phyloP scores from a whole-genome alignment of 1,140 invertebrate genomes.

The Phocides pigmalion region DNA sequence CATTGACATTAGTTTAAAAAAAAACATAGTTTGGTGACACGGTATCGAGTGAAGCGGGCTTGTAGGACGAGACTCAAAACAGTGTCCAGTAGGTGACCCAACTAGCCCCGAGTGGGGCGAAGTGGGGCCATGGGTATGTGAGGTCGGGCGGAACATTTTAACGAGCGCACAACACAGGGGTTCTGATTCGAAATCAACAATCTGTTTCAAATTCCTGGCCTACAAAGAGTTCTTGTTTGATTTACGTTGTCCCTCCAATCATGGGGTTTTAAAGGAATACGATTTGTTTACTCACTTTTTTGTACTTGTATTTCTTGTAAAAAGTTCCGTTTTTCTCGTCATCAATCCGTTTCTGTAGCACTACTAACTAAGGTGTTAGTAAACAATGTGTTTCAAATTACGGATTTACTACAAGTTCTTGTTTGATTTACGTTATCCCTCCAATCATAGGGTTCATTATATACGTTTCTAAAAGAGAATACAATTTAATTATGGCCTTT shows the following conservation, averaged over 20 bases:
- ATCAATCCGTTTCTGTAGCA: no score
- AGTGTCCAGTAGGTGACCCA: background rate
- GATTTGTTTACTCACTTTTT: no score
- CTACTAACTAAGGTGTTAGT: no score
- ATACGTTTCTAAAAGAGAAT: no score
- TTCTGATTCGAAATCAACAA: constrained; percentile 42
- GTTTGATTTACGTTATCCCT: constrained; percentile 36
- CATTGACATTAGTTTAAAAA: no score
- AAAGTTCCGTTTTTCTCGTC: no score
- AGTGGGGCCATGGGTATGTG: constrained; percentile 17
- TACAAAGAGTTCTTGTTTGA: constrained; percentile 44
- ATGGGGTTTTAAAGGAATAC: background rate
- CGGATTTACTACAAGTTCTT: constrained; percentile 37
- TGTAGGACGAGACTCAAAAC: no score
- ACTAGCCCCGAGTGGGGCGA: background rate
- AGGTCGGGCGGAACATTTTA: constrained; percentile 57
- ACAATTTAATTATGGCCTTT: background rate
- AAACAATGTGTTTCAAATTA: constrained; percentile 41
- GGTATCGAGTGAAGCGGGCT: no score
- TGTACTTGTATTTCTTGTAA: no score
- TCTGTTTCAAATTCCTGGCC: constrained; percentile 34
- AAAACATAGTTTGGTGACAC: no score
- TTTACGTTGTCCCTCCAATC: constrained; percentile 7
- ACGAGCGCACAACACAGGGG: constrained; percentile 42
- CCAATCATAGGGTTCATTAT: background rate